phyloP scores from a whole-genome alignment of 2,797 vertebrate species.

The Schizopygopsis pylzovi region DNA sequence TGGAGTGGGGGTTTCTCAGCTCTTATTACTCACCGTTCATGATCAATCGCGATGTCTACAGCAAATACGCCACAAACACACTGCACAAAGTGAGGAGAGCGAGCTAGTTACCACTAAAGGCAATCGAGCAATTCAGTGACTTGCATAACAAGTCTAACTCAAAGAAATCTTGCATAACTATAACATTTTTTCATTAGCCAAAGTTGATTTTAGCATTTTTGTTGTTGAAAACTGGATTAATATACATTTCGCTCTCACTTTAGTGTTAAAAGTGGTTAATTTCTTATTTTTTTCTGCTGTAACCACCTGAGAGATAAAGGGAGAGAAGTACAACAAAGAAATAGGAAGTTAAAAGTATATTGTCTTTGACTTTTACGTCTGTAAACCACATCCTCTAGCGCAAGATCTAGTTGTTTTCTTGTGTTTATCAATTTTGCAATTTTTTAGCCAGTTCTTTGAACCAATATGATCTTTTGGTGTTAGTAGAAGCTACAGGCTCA shows the following conservation, averaged over 20 bases:
- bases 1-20: slow-evolving; percentile 53
- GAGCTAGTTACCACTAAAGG: background rate
- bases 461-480: background rate
- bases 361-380: slow-evolving; percentile 54
- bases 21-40: slow-evolving; percentile 55
- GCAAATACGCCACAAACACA: slow-evolving; percentile 1
- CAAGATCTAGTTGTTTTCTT: slow-evolving; percentile 12
- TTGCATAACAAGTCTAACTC: slow-evolving; percentile 16
- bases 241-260: background rate
- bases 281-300: slow-evolving; percentile 24
- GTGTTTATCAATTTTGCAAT: background rate
- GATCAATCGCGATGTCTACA: slow-evolving; percentile 20
- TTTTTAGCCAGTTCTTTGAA: background rate
- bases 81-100: background rate
- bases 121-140: background rate
- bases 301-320: accelerated
- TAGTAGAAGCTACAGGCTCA: slow-evolving; percentile 7
- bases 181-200: background rate
- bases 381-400: slow-evolving; percentile 58
- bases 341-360: slow-evolving; percentile 53
- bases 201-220: background rate
- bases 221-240: background rate
- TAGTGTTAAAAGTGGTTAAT: background rate
- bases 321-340: slow-evolving; percentile 12
- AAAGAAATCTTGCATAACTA: background rate